Conservation (phyloP, 2,888 invertebrate species). For the Athalia cordata region DNA sequence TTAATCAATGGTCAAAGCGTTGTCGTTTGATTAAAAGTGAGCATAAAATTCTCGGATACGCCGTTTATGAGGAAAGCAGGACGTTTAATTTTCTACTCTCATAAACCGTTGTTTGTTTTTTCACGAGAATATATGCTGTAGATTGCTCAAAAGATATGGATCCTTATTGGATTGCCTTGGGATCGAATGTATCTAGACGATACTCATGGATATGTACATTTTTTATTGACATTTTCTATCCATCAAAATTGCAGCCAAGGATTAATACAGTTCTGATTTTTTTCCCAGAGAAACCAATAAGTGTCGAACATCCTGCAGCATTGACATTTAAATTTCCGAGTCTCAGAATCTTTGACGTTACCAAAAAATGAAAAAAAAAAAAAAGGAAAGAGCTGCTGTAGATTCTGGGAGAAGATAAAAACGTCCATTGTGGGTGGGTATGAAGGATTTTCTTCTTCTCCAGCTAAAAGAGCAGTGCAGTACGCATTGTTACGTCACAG, state of each 20-base stretch:
- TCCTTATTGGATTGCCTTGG: neutral
- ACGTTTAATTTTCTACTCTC: slow-evolving; percentile 34
- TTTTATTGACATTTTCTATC: neutral
- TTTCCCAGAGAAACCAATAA: slow-evolving; percentile 5
- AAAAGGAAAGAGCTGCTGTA: slow-evolving; percentile 48
- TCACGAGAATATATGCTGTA: neutral
- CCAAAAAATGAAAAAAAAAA: slow-evolving; percentile 48
- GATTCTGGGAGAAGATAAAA: slow-evolving; percentile 61
- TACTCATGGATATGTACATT: neutral
- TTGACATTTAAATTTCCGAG: slow-evolving; percentile 39
- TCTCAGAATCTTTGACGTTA: slow-evolving; percentile 33
- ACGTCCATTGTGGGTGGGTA: slow-evolving; percentile 62
- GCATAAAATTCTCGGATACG: slow-evolving; percentile 25
- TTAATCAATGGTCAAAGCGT: slow-evolving; percentile 44
- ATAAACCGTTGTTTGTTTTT: neutral
- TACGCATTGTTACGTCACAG: slow-evolving; percentile 69
- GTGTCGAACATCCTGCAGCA: slow-evolving; percentile 20
- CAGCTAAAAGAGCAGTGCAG: slow-evolving; percentile 63
- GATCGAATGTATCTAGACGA: neutral
- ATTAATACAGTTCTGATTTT: slow-evolving; percentile 11
- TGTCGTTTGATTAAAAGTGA: slow-evolving; percentile 44
- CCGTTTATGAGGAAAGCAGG: slow-evolving; percentile 18
- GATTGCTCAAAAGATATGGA: neutral
- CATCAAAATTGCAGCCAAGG: neutral
- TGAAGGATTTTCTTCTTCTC: slow-evolving; percentile 60